Evolutionary conservation across 2,797 vertebrate genomes (phyloP).

Genomic region (Siniperca obscura): DNA sequence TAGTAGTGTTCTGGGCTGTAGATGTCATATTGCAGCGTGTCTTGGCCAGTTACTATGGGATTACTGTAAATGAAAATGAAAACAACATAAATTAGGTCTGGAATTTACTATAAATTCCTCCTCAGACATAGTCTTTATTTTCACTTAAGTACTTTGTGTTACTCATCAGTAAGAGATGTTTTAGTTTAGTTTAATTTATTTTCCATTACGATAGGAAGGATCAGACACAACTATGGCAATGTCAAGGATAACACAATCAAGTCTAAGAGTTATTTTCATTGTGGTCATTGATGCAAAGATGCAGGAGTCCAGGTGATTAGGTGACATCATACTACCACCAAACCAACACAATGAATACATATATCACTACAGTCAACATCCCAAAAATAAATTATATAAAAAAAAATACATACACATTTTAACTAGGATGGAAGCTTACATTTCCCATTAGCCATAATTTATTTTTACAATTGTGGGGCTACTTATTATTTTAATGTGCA

Average conservation of each 20-base stretch:
- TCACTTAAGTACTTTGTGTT: neutral
- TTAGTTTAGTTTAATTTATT: neutral
- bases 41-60: slow-evolving; percentile 19
- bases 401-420: no score
- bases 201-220: neutral
- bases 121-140: neutral
- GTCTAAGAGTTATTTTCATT: neutral
- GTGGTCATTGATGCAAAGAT: neutral
- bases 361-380: neutral
- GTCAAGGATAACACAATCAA: neutral
- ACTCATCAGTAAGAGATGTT: neutral
- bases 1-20: neutral
- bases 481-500: neutral
- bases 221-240: neutral
- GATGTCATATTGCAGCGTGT: neutral
- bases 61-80: slow-evolving; percentile 33
- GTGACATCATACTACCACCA: neutral
- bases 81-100: slow-evolving; percentile 24
- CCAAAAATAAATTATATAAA: no score
- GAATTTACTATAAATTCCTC: slow-evolving; percentile 35
- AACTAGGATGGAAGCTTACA: neutral
- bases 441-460: neutral
- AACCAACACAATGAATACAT: neutral
- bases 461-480: neutral
- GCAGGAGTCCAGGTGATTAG: neutral